Evolutionary conservation across 2,888 invertebrate genomes (phyloP), one percentile per base, ranked within the genome.

Genomic region (Agonopterix arenella): DNA sequence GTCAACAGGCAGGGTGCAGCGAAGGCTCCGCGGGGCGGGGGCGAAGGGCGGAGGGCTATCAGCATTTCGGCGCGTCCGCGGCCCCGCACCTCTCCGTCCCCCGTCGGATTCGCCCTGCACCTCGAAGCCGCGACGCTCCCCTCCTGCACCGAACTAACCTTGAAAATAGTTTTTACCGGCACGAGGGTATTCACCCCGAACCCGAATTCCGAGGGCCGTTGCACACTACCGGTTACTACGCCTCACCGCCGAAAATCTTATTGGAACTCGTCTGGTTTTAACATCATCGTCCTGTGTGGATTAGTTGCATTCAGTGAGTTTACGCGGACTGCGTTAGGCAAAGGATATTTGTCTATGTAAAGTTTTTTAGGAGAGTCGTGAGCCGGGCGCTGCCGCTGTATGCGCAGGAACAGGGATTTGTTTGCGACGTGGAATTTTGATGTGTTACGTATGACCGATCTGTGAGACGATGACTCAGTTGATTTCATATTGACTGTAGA

Each of bases 121-220:
- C 77, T 76, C 73, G 64, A 68, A 67, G 73, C 80, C 76, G 81
- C 68, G 64, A 76, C 77, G 83, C 73, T 84, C 88, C 88, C 86
- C 84, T 85, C 80, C 67, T 62, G 77, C 69, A 70, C 65, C 70
- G 69, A 70, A 72, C 81, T 88, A 89, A 88, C 89, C 89, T 89
- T 89, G 89, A 89, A 89, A 86, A 86, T 85, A 86, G 89, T 89
- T 89, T 88, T 86, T 88, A 89, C 86, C 80, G 80, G 75, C 81
- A 66, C 62, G 84, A 89, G 89, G 89, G 89, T 89, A 89, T 89
- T 89, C 86, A 89, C 89, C 89, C 86, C 86, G 78, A 81, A 82
- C 83, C 86, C 85, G 73, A 85, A 89, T 86, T 84, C 84, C 82
- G 73, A 70, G 76, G 75, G 71, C 68, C 68, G 79, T 64, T 70